Evolutionary conservation across 2,888 invertebrate genomes (phyloP).

Genomic region (Mythimna loreyi): DNA sequence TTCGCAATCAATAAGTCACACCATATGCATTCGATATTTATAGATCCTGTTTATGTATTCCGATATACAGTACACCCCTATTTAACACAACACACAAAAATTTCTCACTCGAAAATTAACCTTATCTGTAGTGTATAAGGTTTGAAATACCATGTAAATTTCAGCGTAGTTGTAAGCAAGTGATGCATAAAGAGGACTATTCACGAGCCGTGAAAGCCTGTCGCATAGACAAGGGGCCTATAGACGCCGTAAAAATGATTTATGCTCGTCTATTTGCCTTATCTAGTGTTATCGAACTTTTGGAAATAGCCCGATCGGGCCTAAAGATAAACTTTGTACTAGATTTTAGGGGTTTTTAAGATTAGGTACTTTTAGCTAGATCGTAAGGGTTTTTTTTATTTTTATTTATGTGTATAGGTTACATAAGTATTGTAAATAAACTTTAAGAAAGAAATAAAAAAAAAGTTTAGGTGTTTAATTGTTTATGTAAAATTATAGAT

Average conservation of each 20-base stretch:
- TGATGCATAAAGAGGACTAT: slow-evolving; percentile 84
- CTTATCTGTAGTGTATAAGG: slow-evolving; percentile 56
- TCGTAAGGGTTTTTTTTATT: too few species aligned
- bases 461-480: too few species aligned
- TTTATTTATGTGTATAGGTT: too few species aligned
- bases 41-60: slow-evolving; percentile 84
- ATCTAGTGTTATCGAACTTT: slow-evolving; percentile 83
- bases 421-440: too few species aligned
- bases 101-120: slow-evolving; percentile 60
- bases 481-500: slow-evolving; percentile 9
- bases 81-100: slow-evolving; percentile 56
- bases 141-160: slow-evolving; percentile 33
- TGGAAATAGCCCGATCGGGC: slow-evolving; percentile 79
- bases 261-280: slow-evolving; percentile 82
- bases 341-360: slow-evolving; percentile 40
- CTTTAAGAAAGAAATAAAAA: too few species aligned
- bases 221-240: slow-evolving; percentile 83
- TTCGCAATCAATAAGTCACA: slow-evolving; percentile 64
- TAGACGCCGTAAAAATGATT: slow-evolving; percentile 87
- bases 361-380: too few species aligned
- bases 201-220: slow-evolving; percentile 85
- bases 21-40: slow-evolving; percentile 82
- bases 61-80: slow-evolving; percentile 71
- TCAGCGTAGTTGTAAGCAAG: slow-evolving; percentile 72
- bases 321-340: slow-evolving; percentile 44